Base-by-base conservation (phyloP, 2,113 vertebrate genomes). In the Excalfactoria chinensis region DNA sequence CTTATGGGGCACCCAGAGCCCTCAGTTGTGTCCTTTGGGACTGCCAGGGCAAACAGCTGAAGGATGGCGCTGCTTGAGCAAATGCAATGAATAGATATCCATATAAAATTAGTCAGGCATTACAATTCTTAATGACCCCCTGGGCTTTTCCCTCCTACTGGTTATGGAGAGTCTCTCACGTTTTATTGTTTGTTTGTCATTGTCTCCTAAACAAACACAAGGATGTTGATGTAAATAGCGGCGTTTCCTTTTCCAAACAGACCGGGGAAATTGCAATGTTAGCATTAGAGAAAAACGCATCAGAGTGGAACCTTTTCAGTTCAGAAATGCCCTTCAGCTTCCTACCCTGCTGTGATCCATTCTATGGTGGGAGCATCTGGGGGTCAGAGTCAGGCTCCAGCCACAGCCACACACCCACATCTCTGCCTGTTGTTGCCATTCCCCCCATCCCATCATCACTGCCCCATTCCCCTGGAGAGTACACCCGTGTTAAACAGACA, bases 71-170 rank as follows among this genome's bases (percentile, higher is more conserved):
- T 75, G 56, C 59, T 21, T 1, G 55, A 70, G 72, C 4, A 0
- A 59, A 74, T 74, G 75, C 7, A 68, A 93, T 93, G 25, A 93
- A 87, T 76, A 88, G 89, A 84, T 89, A 93, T 14, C 71, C 78
- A 51, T 91, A 87, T 63, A n/a, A 79, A 92, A 94, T 93, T 67
- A 87, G 81, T 93, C 84, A 81, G 73, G 78, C 69, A 6, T 88
- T 84, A 44, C 74, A n/a, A 37, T 80, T 83, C 79, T 75, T 89
- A 94, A 91, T 53, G 79, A 77, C 58, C 79, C 85, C 70, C 40
- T 32, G 74, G 72, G 79, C 70, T 94, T 86, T 83, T 66, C 75
- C 89, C 87, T 93, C 91, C 86, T 18, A 5, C 85, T 83, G 83
- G 56, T 94, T 22, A 44, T 19, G 32, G 90, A 80, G 71, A 91